These are phyloP conservation scores for Eupithecia dodoneata DNA, from an alignment of 2,888 invertebrate genomes.

Conservation along the genomic window DNA sequence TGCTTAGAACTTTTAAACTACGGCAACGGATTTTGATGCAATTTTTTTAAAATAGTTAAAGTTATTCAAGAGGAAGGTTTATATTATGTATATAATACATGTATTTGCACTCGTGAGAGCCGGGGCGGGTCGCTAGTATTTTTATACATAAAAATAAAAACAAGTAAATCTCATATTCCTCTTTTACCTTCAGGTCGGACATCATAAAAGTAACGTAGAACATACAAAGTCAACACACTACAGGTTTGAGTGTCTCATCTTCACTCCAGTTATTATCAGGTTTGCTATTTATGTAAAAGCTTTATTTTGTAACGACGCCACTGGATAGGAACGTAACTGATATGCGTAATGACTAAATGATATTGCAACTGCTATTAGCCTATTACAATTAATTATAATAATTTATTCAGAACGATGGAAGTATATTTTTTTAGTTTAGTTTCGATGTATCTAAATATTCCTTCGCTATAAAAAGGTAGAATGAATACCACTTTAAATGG, in stretches of 20 bases:
- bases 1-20: too few relatives aligned
- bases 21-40: too few relatives aligned
- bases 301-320: constrained; percentile 42
- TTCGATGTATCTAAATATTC: not conserved
- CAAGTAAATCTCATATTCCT: too few relatives aligned
- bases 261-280: constrained; percentile 40
- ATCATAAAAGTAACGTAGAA: not conserved
- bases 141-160: too few relatives aligned
- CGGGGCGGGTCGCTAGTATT: too few relatives aligned
- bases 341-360: constrained; percentile 35
- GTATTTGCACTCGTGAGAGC: too few relatives aligned
- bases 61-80: too few relatives aligned
- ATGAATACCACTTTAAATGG: not conserved
- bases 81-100: too few relatives aligned
- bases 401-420: constrained; percentile 12
- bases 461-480: not conserved
- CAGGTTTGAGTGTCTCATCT: constrained; percentile 43
- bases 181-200: not conserved
- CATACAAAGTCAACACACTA: constrained; percentile 50
- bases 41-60: too few relatives aligned
- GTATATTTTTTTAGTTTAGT: not conserved
- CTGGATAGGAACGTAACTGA: constrained; percentile 35
- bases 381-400: constrained; percentile 37
- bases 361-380: constrained; percentile 32
- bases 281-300: constrained; percentile 2